Base-by-base conservation (phyloP, 2,888 invertebrate genomes). In the Drosophila barbarae region DNA sequence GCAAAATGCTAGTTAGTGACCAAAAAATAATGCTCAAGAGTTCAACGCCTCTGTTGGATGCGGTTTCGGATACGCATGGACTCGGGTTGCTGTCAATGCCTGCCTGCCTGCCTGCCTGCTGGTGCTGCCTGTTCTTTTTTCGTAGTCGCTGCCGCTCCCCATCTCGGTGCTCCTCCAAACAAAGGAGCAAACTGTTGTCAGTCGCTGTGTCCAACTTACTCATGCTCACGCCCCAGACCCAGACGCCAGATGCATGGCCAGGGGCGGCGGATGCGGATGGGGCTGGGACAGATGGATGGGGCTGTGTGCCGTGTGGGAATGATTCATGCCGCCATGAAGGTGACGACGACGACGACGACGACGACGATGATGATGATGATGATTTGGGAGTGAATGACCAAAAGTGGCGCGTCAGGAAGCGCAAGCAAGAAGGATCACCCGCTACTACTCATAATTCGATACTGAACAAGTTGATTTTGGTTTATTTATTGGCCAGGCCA, bases 361-460 rank as follows among this genome's bases (percentile, higher is more conserved):
- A 26, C 26, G 26, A 26, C 26, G 54, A 34, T 42, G 30, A 35
- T 26, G 47, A 41, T 23, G 51, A 38, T 50, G 23, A 23, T 23
- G 23, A 23, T 57, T 15, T 38, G 54, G 28, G 53, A 58, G 57
- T 51, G 63, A 58, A 52, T 54, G 47, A 23, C 72, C 75, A 77
- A 72, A 75, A 69, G 69, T 75, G 76, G 78, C 42, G 44, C 59
- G 46, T 47, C 72, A 66, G 72, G 77, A 75, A 75, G 72, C 56
- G 42, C 13, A 13, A 5, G 5, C 23, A 23, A 23, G 28, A 18
- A 7, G 12, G 47, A 47, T 47, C 30, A 30, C 13, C 30, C 30
- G 18, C 18, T 18, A 32, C 2, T 30, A 18, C 18, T 18, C 5
- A 13, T 13, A 21, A 32, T 21, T 47, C 13, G 9, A 13, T 47